Percentiles rank a stretch among this genome's conserved stretches.
These are phyloP conservation scores for Drosophila mimica DNA, from an alignment of 2,888 invertebrate species.

Conservation along the genomic window DNA sequence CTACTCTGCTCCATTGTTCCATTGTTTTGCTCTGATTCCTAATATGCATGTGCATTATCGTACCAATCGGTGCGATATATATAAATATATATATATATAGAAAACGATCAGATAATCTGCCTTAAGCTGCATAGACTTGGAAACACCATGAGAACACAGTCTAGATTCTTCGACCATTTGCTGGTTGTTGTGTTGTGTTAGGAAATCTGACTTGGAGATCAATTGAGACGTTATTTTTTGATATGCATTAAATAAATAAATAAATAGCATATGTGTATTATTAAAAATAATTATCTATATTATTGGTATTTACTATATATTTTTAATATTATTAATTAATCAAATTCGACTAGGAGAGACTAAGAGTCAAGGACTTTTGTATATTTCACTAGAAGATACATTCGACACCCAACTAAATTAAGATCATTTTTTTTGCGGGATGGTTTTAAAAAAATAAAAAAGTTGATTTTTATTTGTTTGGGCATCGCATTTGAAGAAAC, in stretches of 20 bases:
- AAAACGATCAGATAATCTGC: neutral
- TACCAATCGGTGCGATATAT: constrained; percentile 7
- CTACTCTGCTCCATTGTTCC: constrained; percentile 26
- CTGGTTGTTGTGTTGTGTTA: neutral
- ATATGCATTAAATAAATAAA: neutral
- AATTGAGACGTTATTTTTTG: neutral
- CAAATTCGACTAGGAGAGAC: neutral
- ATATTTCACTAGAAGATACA: neutral
- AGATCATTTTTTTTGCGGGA: too few species aligned
- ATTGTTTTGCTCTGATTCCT: constrained; percentile 25
- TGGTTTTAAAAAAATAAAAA: too few species aligned
- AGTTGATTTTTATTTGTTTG: too few species aligned
- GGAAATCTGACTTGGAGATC: neutral
- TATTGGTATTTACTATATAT: neutral
- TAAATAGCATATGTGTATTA: too few species aligned
- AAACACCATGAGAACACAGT: neutral
- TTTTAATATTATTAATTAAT: neutral
- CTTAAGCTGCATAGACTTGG: neutral
- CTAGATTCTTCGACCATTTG: neutral
- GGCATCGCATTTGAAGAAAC: too few species aligned
- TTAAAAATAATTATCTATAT: neutral
- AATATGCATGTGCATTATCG: constrained; percentile 10
- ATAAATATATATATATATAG: neutral
- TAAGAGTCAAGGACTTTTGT: neutral
- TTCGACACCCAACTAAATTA: neutral